Conservation (phyloP, 2,113 vertebrate genomes). For the Myxocyprinus asiaticus region DNA sequence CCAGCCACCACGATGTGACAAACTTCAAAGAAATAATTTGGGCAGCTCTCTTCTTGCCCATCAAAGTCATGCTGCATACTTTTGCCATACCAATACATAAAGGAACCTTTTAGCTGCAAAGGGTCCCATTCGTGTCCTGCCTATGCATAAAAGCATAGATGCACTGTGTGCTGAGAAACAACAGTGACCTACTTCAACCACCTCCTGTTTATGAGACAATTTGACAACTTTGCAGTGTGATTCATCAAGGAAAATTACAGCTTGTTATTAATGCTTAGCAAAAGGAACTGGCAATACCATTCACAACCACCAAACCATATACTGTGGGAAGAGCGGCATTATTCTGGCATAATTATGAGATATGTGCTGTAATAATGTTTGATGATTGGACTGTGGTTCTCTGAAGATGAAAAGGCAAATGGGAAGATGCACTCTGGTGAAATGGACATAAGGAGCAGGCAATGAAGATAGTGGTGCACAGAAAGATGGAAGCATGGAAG, state of each 20-base stretch:
- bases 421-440: background rate
- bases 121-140: background rate
- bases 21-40: too few species aligned
- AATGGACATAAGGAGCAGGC: background rate
- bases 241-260: conserved; percentile 46
- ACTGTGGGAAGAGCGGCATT: conserved; percentile 2
- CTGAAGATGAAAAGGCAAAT: background rate
- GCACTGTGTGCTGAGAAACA: background rate
- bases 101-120: conserved; percentile 6
- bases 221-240: conserved; percentile 39
- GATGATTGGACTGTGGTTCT: background rate
- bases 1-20: conserved; percentile 22
- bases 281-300: background rate
- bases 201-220: conserved; percentile 46
- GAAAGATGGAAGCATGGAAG: background rate
- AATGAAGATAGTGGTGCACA: background rate
- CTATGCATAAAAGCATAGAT: conserved; percentile 13
- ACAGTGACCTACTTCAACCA: conserved; percentile 29
- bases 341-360: conserved; percentile 14
- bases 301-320: conserved; percentile 4
- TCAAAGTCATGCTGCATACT: conserved; percentile 20
- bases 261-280: conserved; percentile 14
- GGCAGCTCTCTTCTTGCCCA: too few species aligned
- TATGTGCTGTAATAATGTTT: conserved; percentile 7
- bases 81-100: background rate